Evolutionary conservation across 1,140 invertebrate genomes (phyloP), one percentile per base, ranked within the genome.

Genomic region (Euura saliciscinereae): DNA sequence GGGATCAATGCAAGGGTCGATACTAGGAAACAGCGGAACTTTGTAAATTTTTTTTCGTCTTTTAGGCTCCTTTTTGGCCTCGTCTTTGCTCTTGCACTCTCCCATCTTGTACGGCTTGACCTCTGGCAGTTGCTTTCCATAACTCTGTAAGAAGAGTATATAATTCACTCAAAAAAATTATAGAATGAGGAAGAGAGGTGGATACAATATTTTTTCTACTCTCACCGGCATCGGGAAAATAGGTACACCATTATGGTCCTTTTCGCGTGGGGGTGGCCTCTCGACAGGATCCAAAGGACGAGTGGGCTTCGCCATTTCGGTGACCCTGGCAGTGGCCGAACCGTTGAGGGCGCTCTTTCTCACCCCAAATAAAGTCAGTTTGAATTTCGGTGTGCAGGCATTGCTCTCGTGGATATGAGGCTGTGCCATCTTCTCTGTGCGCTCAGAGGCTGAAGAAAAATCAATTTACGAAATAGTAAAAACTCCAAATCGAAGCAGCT

Each of bases 1-100:
- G 0, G 78, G 79, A 73, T 80, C 77, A 2, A 80, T 74, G 2
- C 73, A 73, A 5, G 82, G 82, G 76, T 83, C 82, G 13, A 78
- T 76, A 4, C 76, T 83, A 2, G 69, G 51, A 59, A 11, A 59
- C 51, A 59, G 13, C 51, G 51, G 51, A 11, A 59, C 51, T 11
- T 8, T 11, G 42, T 74, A 66, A 4, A 71, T 77, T 43, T 46
- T 44, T 45, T 73, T 72, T 42, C 46, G 64, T 28, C 0, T 4
- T 28, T 67, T 13, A 68, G 75, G 44, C 74, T 74, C 44, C 10
- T 70, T 28, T 65, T 11, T 43, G 13, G 10, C 13, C 51, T 59
- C 51, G 51, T 75, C 44, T 68, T 77, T 45, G 7, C 66, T 51
- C 65, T 10, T 72, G 68, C 78, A 80, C 6, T 80, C 67, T n/a